These are phyloP conservation scores for Corapipo altera DNA, from an alignment of 2,113 vertebrate genomes.

Conservation along the genomic window DNA sequence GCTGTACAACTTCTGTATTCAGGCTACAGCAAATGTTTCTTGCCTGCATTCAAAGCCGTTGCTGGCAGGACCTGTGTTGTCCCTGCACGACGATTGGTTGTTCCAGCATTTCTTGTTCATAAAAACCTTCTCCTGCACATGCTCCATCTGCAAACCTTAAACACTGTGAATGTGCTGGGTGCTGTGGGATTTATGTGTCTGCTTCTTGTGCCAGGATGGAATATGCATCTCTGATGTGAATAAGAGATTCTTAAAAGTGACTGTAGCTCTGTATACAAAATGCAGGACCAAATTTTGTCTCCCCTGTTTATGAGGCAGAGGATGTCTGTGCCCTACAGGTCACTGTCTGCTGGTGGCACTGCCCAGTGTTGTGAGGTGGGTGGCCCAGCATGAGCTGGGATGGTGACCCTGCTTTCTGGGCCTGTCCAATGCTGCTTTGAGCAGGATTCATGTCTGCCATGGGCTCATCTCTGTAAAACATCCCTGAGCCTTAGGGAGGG, in stretches of 20 bases:
- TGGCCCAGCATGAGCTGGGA: neutral
- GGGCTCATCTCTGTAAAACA: neutral
- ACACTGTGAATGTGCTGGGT: conserved; percentile 26
- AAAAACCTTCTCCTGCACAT: conserved; percentile 24
- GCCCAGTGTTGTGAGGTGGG: neutral
- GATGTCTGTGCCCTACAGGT: neutral
- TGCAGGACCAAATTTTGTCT: neutral
- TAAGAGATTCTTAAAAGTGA: neutral
- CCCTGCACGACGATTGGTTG: neutral
- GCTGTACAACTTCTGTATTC: conserved; percentile 53
- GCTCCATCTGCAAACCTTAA: conserved; percentile 49
- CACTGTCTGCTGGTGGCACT: neutral
- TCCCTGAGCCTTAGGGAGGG: neutral
- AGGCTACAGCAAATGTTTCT: conserved; percentile 51
- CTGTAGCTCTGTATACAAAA: neutral
- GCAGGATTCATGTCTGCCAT: neutral
- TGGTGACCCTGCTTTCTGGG: neutral
- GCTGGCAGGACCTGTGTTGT: conserved; percentile 35
- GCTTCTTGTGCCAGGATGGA: conserved; percentile 5
- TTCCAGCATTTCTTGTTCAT: conserved; percentile 15
- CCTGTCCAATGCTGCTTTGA: neutral
- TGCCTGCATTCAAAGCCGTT: conserved; percentile 30
- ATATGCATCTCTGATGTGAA: neutral
- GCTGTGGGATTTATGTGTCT: conserved; percentile 36
- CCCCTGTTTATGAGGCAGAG: neutral